A percentile compares a stretch with the other conserved stretches of the same genome.
These are phyloP conservation scores for Drosophila biarmipes DNA, from an alignment of 1,140 invertebrate species.

Conservation along the genomic window DNA sequence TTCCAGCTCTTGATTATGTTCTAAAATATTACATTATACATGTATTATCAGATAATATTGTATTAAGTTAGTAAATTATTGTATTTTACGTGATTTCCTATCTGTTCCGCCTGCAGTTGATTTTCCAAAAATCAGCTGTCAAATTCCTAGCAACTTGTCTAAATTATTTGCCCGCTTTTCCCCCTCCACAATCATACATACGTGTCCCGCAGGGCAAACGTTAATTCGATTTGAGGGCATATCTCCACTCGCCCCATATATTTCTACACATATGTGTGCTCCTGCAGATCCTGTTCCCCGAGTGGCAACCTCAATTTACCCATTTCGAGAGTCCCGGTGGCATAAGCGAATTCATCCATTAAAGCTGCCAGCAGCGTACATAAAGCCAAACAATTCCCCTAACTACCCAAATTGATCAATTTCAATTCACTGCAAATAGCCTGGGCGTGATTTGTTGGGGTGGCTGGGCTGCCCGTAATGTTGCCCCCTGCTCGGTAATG, in stretches of 20 bases:
- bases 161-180: constrained; percentile 33
- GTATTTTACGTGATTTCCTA: too few relatives aligned
- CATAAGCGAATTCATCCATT: constrained; percentile 73
- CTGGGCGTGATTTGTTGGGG: constrained; percentile 72
- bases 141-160: constrained; percentile 31
- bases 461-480: constrained; percentile 51
- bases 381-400: constrained; percentile 71
- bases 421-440: constrained; percentile 80
- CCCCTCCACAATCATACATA: constrained; percentile 19
- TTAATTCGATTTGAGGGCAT: constrained; percentile 67
- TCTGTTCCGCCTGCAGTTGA: not conserved
- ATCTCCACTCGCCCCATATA: not conserved
- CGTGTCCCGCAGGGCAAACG: constrained; percentile 49
- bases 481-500: constrained; percentile 55
- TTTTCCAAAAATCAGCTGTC: constrained; percentile 37
- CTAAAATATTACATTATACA: too few relatives aligned
- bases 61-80: too few relatives aligned
- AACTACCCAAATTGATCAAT: constrained; percentile 80
- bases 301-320: constrained; percentile 53
- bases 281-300: constrained; percentile 28
- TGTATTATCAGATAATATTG: too few relatives aligned
- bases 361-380: constrained; percentile 61
- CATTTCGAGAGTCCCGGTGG: constrained; percentile 46
- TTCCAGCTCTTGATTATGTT: too few relatives aligned
- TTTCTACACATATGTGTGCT: constrained; percentile 15